These are phyloP conservation scores for Erynnis tages DNA, from an alignment of 2,888 invertebrate species.

Conservation along the genomic window DNA sequence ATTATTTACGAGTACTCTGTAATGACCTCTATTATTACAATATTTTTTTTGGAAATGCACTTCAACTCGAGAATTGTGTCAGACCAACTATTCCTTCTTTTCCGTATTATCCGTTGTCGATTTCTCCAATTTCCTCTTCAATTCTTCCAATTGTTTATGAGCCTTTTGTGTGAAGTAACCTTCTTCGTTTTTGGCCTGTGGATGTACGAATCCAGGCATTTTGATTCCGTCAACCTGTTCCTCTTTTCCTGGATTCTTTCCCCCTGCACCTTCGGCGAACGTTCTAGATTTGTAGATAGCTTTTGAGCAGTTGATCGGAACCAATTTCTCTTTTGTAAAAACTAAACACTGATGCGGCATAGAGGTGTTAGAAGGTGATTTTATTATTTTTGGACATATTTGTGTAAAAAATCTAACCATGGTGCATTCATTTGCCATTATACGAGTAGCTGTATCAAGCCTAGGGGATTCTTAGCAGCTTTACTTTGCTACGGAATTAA, in stretches of 20 bases:
- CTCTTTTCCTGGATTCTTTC: slow-evolving; percentile 30
- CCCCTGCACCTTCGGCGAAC: slow-evolving; percentile 23
- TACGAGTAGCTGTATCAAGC: no score
- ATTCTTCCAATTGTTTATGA: slow-evolving; percentile 43
- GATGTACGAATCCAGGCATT: slow-evolving; percentile 48
- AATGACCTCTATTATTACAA: no score
- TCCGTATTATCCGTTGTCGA: slow-evolving; percentile 40
- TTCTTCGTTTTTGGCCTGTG: slow-evolving; percentile 43
- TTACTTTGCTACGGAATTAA: no score
- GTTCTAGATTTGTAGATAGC: not conserved
- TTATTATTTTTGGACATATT: slow-evolving; percentile 10
- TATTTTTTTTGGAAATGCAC: no score
- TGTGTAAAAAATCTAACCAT: slow-evolving; percentile 28
- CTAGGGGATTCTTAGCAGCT: no score
- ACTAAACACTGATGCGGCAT: not conserved
- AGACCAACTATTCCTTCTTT: slow-evolving; percentile 39
- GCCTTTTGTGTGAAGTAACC: slow-evolving; percentile 45
- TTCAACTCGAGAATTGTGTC: no score
- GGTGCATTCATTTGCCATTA: not conserved
- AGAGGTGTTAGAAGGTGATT: not conserved
- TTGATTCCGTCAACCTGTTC: slow-evolving; percentile 34
- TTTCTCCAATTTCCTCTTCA: slow-evolving; percentile 43
- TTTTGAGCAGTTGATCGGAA: not conserved
- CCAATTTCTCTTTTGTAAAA: not conserved
- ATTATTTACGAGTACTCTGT: no score